A percentile compares a stretch with the other conserved stretches of the same genome.
phyloP scores from a whole-genome alignment of 2,113 vertebrate genomes.

The Megalops atlanticus region DNA sequence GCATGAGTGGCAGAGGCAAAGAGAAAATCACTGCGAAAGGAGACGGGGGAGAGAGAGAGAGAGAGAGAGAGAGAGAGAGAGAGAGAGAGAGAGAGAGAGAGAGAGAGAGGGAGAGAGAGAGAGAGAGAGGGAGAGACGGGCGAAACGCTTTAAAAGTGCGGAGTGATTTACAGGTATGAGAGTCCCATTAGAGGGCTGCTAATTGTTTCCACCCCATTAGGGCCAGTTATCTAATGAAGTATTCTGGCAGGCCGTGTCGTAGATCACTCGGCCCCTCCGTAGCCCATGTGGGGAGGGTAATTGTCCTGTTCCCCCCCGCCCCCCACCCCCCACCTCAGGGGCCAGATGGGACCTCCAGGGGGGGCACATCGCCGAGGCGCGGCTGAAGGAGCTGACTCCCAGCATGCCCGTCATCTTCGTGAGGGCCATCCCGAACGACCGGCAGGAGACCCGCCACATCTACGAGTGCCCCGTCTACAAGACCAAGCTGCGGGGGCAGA shows the following conservation, averaged over 20 bases:
- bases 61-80: no score
- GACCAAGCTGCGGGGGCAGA: conserved; percentile 69
- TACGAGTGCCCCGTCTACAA: conserved; percentile 74
- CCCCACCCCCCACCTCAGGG: conserved; percentile 50
- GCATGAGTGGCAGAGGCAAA: background rate
- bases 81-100: no score
- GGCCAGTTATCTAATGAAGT: conserved; percentile 78
- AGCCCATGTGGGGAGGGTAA: background rate
- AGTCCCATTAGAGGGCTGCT: conserved; percentile 77
- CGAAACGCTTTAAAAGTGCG: conserved; percentile 63
- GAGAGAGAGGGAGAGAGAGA: no score
- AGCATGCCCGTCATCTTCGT: conserved; percentile 70
- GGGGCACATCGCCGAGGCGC: conserved; percentile 65
- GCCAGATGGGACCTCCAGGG: conserved; percentile 73
- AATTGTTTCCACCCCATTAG: conserved; percentile 84
- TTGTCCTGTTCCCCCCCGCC: background rate
- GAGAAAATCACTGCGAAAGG: background rate
- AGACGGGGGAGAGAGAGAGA: no score
- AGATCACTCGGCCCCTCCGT: conserved; percentile 53
- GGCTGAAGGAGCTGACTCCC: conserved; percentile 67
- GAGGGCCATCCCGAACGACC: conserved; percentile 67
- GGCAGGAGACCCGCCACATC: conserved; percentile 73
- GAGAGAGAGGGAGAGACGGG: background rate
- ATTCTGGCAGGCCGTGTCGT: conserved; percentile 65
- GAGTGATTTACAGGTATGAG: conserved; percentile 80